Conservation (phyloP, 2,888 invertebrate species). For the Oscheius onirici region DNA sequence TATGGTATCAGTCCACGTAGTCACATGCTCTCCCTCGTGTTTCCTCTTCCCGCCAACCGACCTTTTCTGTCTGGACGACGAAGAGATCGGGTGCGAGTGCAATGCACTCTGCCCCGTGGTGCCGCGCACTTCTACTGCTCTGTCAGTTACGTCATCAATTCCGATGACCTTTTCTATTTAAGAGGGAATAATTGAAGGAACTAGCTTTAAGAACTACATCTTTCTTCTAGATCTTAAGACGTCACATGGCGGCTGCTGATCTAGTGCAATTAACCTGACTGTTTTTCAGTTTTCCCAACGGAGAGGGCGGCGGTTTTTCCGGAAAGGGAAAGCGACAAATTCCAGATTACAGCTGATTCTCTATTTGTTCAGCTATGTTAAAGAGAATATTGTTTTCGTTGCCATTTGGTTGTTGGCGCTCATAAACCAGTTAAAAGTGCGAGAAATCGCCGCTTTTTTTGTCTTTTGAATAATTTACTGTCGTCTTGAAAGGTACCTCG, state of each 20-base stretch:
- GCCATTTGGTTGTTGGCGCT: not conserved
- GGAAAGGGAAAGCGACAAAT: too few relatives aligned
- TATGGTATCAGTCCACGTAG: too few relatives aligned
- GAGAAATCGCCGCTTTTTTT: not conserved
- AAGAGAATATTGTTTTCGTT: not conserved
- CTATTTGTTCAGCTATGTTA: not conserved
- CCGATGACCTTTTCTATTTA: not conserved
- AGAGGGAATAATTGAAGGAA: not conserved
- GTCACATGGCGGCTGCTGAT: not conserved
- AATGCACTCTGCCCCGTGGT: not conserved
- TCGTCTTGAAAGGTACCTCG: not conserved
- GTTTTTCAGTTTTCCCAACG: conserved; percentile 8
- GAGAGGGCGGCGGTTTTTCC: not conserved
- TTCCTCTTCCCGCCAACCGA: too few relatives aligned
- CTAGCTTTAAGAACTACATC: not conserved
- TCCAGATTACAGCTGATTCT: not conserved
- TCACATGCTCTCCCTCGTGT: too few relatives aligned
- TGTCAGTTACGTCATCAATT: not conserved
- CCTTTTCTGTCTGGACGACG: too few relatives aligned
- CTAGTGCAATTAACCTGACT: not conserved
- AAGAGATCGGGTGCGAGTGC: not conserved
- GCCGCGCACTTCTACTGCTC: not conserved
- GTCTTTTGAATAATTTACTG: not conserved
- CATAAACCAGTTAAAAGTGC: not conserved
- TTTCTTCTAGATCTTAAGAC: not conserved